Base-by-base conservation (phyloP, 2,113 vertebrate genomes). In the Monarcha castaneiventris region DNA sequence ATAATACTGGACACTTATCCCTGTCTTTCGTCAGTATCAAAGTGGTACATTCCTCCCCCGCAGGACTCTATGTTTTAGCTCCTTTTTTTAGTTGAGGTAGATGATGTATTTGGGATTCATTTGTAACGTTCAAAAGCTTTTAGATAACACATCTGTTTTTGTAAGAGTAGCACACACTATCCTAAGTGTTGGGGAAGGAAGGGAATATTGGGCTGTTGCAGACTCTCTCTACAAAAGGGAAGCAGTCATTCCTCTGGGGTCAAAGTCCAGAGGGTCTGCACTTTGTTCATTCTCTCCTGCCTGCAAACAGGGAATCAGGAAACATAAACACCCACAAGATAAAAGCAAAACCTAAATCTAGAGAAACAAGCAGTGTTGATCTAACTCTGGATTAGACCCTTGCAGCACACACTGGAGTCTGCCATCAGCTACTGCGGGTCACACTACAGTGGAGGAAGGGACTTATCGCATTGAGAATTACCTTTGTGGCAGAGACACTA, bases 321-420 rank as follows among this genome's bases (percentile, higher is more conserved):
- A 89, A 67, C 46, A 83, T 62, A 84, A 95, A 86, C 51, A 84
- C 13, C 54, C 80, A 69, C 21, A 71, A 86, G 74, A 77, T 55
- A 92, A 94, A 96, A 80, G 59, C 43, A 90, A 84, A 88, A 67
- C 13, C 23, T 75, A 86, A 85, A 41, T 30, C 51, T 63, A 93
- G 39, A 86, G 52, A 95, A 95, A 81, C 23, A 90, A 93, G 13
- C 15, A 46, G 26, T 48, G 25, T 54, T 72, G 20, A 44, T 62
- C 67, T 79, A 33, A 58, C 44, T 76, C n/a, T 73, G 85, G 13
- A 41, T 93, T 55, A 93, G 33, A 88, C 16, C 18, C 15, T 25
- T 35, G 18, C 7, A n/a, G 46, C 18, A 54, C 18, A 54, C n/a
- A 7, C 20, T 58, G 55, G 20, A 63, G 39, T 44, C 59, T 62